phyloP scores from a whole-genome alignment of 2,113 vertebrate genomes.

The Corythoichthys intestinalis region DNA sequence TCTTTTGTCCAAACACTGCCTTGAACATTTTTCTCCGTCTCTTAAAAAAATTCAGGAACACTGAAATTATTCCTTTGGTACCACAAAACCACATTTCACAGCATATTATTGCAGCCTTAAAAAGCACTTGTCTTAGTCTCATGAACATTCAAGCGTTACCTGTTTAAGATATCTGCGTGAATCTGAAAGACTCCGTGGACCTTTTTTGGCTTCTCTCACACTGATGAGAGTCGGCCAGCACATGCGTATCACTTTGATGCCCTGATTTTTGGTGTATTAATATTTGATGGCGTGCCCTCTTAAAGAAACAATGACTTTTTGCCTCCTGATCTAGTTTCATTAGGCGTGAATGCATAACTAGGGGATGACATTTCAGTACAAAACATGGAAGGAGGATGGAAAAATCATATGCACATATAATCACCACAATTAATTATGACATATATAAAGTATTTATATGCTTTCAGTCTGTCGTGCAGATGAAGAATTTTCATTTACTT shows the following conservation, averaged over 20 bases:
- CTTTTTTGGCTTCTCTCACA: conserved; percentile 12
- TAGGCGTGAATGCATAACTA: neutral
- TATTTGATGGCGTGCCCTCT: neutral
- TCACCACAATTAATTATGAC: no score
- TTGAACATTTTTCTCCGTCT: conserved; percentile 51
- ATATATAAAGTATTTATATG: no score
- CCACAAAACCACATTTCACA: neutral
- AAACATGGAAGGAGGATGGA: no score
- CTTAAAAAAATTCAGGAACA: neutral
- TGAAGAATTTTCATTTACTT: no score
- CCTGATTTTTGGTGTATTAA: conserved; percentile 12
- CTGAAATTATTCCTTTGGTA: neutral
- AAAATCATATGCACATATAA: no score
- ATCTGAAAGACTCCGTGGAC: neutral
- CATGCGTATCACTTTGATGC: conserved; percentile 25
- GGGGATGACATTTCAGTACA: no score
- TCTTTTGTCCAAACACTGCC: conserved; percentile 67
- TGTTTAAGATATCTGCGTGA: neutral
- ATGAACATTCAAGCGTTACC: neutral
- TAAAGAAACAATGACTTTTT: neutral
- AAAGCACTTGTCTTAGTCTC: neutral
- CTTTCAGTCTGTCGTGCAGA: no score
- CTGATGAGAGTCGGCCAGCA: conserved; percentile 19
- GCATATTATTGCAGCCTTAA: neutral
- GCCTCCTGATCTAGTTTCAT: neutral